Conservation (phyloP, 2,888 invertebrate species). For the Leptopilina syphax region DNA sequence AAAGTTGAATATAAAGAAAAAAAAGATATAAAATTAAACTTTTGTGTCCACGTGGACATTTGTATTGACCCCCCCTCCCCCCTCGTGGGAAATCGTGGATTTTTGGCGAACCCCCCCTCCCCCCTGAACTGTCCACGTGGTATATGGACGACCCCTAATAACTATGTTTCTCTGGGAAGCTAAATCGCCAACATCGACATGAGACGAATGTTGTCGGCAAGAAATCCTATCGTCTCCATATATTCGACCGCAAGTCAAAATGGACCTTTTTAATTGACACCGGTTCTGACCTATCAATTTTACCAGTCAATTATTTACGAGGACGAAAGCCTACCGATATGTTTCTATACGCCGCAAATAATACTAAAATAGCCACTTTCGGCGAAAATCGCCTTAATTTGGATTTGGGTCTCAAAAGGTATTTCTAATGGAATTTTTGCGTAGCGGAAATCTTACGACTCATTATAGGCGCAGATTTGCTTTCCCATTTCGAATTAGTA, state of each 20-base stretch:
- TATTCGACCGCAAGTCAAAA: neutral
- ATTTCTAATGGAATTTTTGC: conserved; percentile 65
- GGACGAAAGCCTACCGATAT: conserved; percentile 49
- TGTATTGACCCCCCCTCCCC: too few relatives aligned
- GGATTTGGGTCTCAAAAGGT: conserved; percentile 63
- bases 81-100: too few relatives aligned
- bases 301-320: neutral
- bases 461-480: conserved; percentile 69
- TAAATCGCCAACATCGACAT: conserved; percentile 9
- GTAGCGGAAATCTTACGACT: conserved; percentile 67
- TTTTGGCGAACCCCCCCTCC: too few relatives aligned
- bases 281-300: neutral
- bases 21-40: too few relatives aligned
- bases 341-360: conserved; percentile 67
- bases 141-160: too few relatives aligned
- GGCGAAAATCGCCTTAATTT: conserved; percentile 57
- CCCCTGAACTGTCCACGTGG: too few relatives aligned
- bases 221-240: neutral
- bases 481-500: conserved; percentile 63
- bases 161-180: conserved; percentile 31
- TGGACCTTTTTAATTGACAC: neutral
- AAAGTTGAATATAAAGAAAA: too few relatives aligned
- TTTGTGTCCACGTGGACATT: too few relatives aligned
- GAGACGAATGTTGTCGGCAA: conserved; percentile 18
- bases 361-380: conserved; percentile 65